These are phyloP conservation scores for Brenthis hecate DNA, from an alignment of 2,888 invertebrate species.

Conservation along the genomic window DNA sequence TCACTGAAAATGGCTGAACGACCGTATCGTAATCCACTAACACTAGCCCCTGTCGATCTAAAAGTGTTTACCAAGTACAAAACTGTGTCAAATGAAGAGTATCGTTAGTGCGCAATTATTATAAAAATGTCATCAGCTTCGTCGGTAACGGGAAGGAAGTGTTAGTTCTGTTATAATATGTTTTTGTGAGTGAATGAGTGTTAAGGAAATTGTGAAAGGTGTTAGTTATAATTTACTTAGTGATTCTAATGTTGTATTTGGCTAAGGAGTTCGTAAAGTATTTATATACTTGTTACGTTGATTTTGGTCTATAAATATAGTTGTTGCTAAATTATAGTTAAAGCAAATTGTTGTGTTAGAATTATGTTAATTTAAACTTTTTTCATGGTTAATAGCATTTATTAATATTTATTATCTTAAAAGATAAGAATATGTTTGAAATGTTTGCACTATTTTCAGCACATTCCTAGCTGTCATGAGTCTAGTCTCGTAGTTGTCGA, in stretches of 20 bases:
- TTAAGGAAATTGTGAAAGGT: constrained; percentile 5
- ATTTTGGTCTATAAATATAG: no score
- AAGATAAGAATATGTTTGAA: no score
- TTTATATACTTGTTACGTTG: no score
- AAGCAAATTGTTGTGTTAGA: background rate
- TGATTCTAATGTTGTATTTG: no score
- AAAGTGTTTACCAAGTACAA: constrained; percentile 64
- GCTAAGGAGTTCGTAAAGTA: no score
- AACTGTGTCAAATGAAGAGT: constrained; percentile 62
- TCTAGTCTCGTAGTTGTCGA: no score
- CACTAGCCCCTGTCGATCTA: constrained; percentile 57
- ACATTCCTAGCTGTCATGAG: no score
- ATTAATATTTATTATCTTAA: background rate
- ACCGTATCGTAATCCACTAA: constrained; percentile 67
- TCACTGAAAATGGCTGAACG: constrained; percentile 78
- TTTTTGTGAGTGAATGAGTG: constrained; percentile 4
- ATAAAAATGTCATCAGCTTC: constrained; percentile 73
- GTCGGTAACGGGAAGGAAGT: constrained; percentile 66
- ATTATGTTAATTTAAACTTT: background rate
- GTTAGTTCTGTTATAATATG: constrained; percentile 57
- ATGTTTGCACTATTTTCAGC: no score
- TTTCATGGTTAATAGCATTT: background rate
- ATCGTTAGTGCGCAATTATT: constrained; percentile 58
- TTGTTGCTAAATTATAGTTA: no score
- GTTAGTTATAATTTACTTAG: no score